Percentiles rank a stretch among this genome's conserved stretches.
phyloP scores from a whole-genome alignment of 37 sponge, comb jelly and placozoan genomes.

The Halichondria panicea region DNA sequence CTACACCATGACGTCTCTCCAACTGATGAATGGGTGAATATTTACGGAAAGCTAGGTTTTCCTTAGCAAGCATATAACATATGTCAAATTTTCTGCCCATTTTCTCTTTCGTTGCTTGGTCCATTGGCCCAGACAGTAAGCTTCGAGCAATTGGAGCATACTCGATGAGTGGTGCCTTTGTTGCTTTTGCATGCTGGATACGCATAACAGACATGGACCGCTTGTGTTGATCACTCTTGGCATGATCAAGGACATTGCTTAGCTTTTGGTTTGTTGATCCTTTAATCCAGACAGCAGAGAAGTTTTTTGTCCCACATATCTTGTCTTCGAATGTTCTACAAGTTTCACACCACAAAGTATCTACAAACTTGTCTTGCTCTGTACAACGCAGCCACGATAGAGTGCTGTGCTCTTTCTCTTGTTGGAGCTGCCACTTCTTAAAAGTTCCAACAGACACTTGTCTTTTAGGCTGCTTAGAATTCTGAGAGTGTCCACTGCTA shows the following conservation, averaged over 20 bases:
- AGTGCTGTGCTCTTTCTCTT: constrained; percentile 26
- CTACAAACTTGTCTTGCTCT: constrained; percentile 17
- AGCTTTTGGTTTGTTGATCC: constrained; percentile 67
- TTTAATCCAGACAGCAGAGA: constrained; percentile 52
- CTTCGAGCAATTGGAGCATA: constrained; percentile 43
- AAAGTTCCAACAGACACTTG: constrained; percentile 43
- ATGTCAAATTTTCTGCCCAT: constrained; percentile 41
- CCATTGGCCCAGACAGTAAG: constrained; percentile 16
- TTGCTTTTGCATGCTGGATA: constrained; percentile 30
- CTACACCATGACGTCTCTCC: constrained; percentile 60
- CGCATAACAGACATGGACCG: constrained; percentile 26
- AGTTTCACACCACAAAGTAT: constrained; percentile 43
- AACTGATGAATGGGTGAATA: constrained; percentile 35
- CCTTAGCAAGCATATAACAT: constrained; percentile 30
- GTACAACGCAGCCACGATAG: constrained; percentile 56
- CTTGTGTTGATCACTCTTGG: constrained; percentile 46
- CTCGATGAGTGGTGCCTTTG: not conserved
- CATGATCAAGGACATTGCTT: constrained; percentile 66
- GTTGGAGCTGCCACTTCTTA: constrained; percentile 48
- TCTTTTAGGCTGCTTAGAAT: no score
- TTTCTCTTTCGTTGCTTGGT: constrained; percentile 3
- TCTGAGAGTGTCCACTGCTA: no score
- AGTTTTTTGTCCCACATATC: constrained; percentile 46
- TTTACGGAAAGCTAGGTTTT: constrained; percentile 42
- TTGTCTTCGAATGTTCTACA: constrained; percentile 40